Evolutionary conservation across 2,113 vertebrate genomes (phyloP).

Genomic region (Ancistrus triradiatus): DNA sequence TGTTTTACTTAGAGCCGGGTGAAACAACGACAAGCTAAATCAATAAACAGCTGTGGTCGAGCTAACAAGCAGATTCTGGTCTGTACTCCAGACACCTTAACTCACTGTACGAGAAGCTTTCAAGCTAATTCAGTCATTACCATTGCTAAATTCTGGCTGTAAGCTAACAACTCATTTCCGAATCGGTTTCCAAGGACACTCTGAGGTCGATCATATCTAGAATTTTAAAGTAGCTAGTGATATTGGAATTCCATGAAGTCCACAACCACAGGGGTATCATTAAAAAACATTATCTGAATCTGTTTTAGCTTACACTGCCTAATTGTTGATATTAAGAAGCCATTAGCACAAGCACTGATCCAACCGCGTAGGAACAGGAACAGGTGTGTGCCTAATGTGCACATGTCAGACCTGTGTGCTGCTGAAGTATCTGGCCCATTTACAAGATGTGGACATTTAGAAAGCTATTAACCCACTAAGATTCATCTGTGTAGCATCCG

Average conservation of each 20-base stretch:
- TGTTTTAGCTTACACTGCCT: conserved; percentile 2
- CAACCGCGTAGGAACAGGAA: background rate
- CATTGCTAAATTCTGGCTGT: conserved; percentile 1
- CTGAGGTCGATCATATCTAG: conserved; percentile 2
- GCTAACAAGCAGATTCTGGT: too few relatives aligned
- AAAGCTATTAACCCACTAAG: too few relatives aligned
- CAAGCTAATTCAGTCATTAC: too few relatives aligned
- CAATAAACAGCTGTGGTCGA: too few relatives aligned
- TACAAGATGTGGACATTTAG: background rate
- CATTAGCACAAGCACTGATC: conserved; percentile 30
- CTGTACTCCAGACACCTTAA: too few relatives aligned
- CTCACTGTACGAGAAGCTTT: too few relatives aligned
- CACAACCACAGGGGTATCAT: background rate
- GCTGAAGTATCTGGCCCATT: conserved; percentile 2
- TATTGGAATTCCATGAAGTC: conserved; percentile 16
- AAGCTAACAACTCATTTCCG: background rate
- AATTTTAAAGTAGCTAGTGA: background rate
- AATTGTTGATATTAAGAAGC: conserved; percentile 27
- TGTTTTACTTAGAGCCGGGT: too few relatives aligned
- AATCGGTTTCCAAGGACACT: conserved; percentile 4
- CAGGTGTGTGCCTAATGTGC: conserved; percentile 2
- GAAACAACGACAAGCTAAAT: too few relatives aligned
- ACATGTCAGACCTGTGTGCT: conserved; percentile 4
- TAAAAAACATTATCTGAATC: conserved; percentile 27
- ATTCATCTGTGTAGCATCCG: too few relatives aligned